phyloP scores from a whole-genome alignment of 1,140 invertebrate species.

The Calliphora vicina region DNA sequence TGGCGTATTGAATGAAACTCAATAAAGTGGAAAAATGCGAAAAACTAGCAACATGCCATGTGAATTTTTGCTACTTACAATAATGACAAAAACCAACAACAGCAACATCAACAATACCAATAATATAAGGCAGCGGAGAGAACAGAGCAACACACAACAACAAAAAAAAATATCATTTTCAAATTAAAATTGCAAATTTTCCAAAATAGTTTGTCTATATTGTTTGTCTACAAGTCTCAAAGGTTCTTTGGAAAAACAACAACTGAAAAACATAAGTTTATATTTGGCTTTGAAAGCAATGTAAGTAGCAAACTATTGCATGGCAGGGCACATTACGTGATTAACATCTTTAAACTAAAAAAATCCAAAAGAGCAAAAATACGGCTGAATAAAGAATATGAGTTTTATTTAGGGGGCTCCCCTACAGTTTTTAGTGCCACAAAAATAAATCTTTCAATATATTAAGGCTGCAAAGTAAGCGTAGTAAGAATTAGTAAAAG shows the following conservation, averaged over 20 bases:
- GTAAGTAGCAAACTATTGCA: not conserved
- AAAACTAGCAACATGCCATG: not conserved
- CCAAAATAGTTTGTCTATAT: not conserved
- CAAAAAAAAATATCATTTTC: conserved; percentile 1
- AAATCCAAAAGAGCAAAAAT: not conserved
- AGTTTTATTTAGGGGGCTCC: no score
- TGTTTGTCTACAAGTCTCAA: not conserved
- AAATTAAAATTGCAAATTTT: conserved; percentile 31
- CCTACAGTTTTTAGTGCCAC: no score
- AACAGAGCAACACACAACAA: not conserved
- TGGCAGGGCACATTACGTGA: conserved; percentile 20
- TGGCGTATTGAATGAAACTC: not conserved
- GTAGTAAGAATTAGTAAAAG: no score
- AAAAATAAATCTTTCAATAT: no score
- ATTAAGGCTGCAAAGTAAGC: no score
- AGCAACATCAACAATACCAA: no score
- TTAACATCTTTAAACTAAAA: conserved; percentile 13
- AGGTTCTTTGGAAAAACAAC: not conserved
- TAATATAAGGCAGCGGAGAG: not conserved
- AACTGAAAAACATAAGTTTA: not conserved
- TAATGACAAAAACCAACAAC: not conserved
- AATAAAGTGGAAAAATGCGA: not conserved
- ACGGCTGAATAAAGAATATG: not conserved
- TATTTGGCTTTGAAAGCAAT: not conserved
- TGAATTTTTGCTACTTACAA: not conserved